Base-by-base conservation (phyloP, 2,888 invertebrate genomes). In the Ctena decussata region DNA sequence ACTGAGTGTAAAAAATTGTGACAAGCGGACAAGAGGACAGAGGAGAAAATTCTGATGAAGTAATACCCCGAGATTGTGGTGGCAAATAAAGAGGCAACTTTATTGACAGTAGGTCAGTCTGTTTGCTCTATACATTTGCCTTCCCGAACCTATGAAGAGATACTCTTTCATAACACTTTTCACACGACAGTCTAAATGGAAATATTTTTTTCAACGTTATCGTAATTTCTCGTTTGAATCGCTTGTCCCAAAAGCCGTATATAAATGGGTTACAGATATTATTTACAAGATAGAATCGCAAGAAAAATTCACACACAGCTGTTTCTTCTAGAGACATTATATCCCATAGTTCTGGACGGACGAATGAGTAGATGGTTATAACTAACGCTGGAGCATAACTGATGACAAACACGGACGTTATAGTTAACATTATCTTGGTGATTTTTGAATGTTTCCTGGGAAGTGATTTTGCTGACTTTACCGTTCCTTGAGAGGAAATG, bases 231-330 rank as follows among this genome's bases (percentile, higher is more conserved):
- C 81, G 53, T 82, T 84, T 84, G 41, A 91, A 91, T 53, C 87
- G 80, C 57, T 84, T 84, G 69, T 91, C 90, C 84, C 89, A 87
- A 60, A 91, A 90, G 37, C 89, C 89, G 79, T 91, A 90, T 24
- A 91, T 90, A 41, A 91, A 84, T 0, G 91, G 91, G 49, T 91
- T 91, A n/a, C 85, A 87, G 37, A 91, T 82, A 46, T 86, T 91
- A 57, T 90, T 90, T 2, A 91, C 71, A 0, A 91, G 73, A 75
- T 91, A 90, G 37, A 85, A 82, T 35, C 84, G 35, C n/a, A 89
- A 73, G 30, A 84, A 80, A 30, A 89, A 86, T 41, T 89, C 88
- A 71, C 82, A 86, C 0, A 77, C 24, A 18, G 86, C 60, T 5
- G 86, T 85, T 37, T 84, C 75, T 11, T 53, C 21, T 21, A 76